Base-by-base conservation (phyloP, 2,888 invertebrate species). In the Drosophila hamatofila region DNA sequence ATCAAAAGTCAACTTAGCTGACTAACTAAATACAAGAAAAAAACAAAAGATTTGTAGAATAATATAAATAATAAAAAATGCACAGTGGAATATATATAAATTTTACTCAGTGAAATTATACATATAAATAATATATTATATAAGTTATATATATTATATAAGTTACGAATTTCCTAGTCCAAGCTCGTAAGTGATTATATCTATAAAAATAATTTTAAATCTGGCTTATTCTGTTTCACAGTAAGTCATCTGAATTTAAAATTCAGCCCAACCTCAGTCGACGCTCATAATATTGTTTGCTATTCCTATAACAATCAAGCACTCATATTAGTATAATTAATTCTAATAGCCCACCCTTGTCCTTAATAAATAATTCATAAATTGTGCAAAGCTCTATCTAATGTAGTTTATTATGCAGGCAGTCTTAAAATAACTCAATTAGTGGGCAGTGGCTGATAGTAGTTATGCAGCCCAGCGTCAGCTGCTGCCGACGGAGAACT, bases 381-480 rank as follows among this genome's bases (percentile, higher is more conserved):
- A 7, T 12, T 30, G 49, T 12, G 18, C 49, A 12, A 16, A 39
- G 52, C 23, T 39, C 23, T 54, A 54, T 27, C 54, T 54, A 39
- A 25, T 25, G 27, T 18, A 1, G 30, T 49, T 30, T 49, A 14
- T 49, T 49, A 49, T 49, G 49, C 35, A 35, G 51, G 16, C 39
- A 6, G 37, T 39, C 25, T 39, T 39, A 25, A 54, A 39, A 54
- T 54, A 54, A 39, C 54, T 54, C 23, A 52, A 52, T 52, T 52
- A 52, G 52, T 23, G n/a, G 25, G n/a, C 54, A 52, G 16, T 55
- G 27, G 27, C 27, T 55, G 27, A 59, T 7, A 30, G 11, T 11
- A 37, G 12, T 5, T 21, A 42, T 23, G 21, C 23, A 25, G 3
- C 21, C 25, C 57, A 63, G 33, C 56, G 69, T 74, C 30, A 18